Base-by-base conservation (phyloP, 2,797 vertebrate species). In the Limosa lapponica region DNA sequence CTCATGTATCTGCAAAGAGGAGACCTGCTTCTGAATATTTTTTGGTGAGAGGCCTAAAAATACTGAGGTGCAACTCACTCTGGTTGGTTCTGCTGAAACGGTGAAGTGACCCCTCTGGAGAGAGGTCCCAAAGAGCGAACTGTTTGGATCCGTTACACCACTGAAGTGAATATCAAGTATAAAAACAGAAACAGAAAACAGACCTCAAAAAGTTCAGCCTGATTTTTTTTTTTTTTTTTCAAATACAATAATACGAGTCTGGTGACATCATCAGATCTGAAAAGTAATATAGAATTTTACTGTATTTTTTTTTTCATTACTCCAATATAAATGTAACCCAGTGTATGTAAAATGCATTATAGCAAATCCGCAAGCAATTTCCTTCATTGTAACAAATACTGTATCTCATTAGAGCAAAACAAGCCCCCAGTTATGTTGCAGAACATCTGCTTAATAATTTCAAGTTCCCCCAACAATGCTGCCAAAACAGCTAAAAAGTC, bases 401-500 rank as follows among this genome's bases (percentile, higher is more conserved):
- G 82, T 78, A 89, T 98, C 97, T 96, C 93, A 74, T 91, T 95
- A 95, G 96, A 91, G 74, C 89, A 85, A 71, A 95, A 84, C 93
- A 96, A 97, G 57, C 73, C 82, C 81, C 73, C 58, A 83, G 81
- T 94, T 65, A 86, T 67, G 62, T 46, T 12, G 1, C 46, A 92
- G 96, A 96, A 97, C 96, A 98, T 98, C 97, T 97, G 97, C 91
- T 96, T 95, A 97, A 94, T 95, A 96, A 97, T 97, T 97, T 95
- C 88, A 78, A 85, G 75, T 90, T 95, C 80, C 71, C 91, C 66
- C 80, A 87, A 22, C 85, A 82, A 10, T 74, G 91, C 67, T 96
- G 95, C 92, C 95, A 93, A 48, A 95, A 58, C n/a, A 77, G 78
- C 79, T 78, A 51, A 84, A 90, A 91, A 95, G 71, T 95, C 79